Base-by-base conservation (phyloP, 2,113 vertebrate genomes). In the Sinocyclocheilus maitianheensis region DNA sequence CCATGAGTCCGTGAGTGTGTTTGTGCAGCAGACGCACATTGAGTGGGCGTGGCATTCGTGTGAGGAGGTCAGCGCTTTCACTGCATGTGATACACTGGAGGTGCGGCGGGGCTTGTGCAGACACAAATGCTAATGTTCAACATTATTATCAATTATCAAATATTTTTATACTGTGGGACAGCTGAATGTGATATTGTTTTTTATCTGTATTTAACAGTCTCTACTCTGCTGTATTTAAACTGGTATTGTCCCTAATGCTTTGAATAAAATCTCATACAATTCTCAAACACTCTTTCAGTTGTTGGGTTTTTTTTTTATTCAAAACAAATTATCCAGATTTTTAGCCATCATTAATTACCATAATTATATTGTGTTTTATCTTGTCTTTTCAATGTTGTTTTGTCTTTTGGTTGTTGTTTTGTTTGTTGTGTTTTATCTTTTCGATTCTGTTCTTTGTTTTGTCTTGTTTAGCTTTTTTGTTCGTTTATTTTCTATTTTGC, bases 161-260 rank as follows among this genome's bases (percentile, higher is more conserved):
- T 99, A 96, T 98, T 98, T 97, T 96, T 77, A 51, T 67, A 78
- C 20, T 81, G 93, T 94, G 93, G 91, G 94, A 95, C 93, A 95
- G 91, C 95, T 62, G 91, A 95, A 88, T 93, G 90, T 95, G 96
- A 96, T 95, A 94, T 95, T 96, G 94, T 62, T 95, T 89, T 97
- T 96, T 95, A 95, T 94, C 96, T 96, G 95, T 97, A 97, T 99
- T 99, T 98, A 98, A 98, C 96, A 96, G 92, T 93, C 95, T 96
- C 95, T 96, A 94, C 97, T 96, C 97, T 98, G 96, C 96, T 99
- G 97, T 98, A 96, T 95, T 94, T 95, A 97, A 96, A 96, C 93
- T 91, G 84, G 89, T 85, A 91, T 92, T 93, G 95, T 95, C 94
- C 94, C 92, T 96, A 96, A 94, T 95, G 95, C 95, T 95, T 97